Percentiles rank a stretch among this genome's conserved stretches.
phyloP scores from a whole-genome alignment of 2,888 invertebrate species.

The Cephonodes hylas region DNA sequence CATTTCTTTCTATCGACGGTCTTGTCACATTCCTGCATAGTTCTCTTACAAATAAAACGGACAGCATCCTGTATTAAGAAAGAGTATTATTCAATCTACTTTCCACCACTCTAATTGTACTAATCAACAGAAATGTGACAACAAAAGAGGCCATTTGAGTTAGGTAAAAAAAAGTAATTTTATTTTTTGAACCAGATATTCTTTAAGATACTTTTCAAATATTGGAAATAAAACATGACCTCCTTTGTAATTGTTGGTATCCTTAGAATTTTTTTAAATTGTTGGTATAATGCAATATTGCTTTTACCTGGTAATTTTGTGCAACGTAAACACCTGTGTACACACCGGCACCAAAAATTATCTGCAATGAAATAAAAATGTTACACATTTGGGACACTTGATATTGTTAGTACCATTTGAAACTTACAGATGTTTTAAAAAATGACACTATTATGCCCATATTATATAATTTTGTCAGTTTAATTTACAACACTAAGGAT shows the following conservation, averaged over 20 bases:
- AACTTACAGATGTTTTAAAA: slow-evolving; percentile 45
- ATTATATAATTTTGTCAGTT: slow-evolving; percentile 5
- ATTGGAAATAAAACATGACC: slow-evolving; percentile 35
- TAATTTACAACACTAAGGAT: neutral
- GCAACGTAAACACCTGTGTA: slow-evolving; percentile 87
- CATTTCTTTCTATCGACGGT: slow-evolving; percentile 57
- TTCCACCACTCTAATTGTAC: slow-evolving; percentile 2
- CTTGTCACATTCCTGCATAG: slow-evolving; percentile 52
- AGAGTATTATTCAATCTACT: slow-evolving; percentile 22
- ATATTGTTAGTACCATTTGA: neutral
- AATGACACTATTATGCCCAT: slow-evolving; percentile 39
- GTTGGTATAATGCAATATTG: neutral
- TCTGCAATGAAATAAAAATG: slow-evolving; percentile 68
- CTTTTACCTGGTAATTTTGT: slow-evolving; percentile 87
- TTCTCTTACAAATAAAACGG: slow-evolving; percentile 51
- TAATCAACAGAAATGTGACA: slow-evolving; percentile 24
- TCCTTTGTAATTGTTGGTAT: slow-evolving; percentile 35
- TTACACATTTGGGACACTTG: neutral
- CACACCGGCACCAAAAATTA: slow-evolving; percentile 85
- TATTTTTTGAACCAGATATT: slow-evolving; percentile 31
- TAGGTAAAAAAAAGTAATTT: neutral
- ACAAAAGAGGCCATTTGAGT: slow-evolving; percentile 35
- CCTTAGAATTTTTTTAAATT: neutral
- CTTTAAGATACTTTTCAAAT: neutral
- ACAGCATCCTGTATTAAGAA: slow-evolving; percentile 58